Percentiles rank a stretch among this genome's conserved stretches.
Evolutionary conservation across 2,797 vertebrate species (phyloP).

Genomic region (Enteromius fasciolatus): DNA sequence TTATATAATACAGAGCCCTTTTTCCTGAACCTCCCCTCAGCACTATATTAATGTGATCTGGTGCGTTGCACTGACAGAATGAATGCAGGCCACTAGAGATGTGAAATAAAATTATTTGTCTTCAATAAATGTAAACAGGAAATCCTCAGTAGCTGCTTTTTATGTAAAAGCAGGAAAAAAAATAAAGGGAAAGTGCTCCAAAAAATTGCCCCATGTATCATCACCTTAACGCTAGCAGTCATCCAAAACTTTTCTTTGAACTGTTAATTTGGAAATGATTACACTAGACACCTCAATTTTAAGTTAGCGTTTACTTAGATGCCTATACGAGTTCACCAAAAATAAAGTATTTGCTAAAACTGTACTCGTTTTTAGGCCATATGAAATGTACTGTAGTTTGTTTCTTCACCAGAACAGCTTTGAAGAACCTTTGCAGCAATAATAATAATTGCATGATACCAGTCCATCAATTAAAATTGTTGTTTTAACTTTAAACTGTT

Average conservation of each 20-base stretch:
- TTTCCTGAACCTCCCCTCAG: constrained; percentile 25
- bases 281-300: neutral
- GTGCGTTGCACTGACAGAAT: constrained; percentile 10
- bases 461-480: neutral
- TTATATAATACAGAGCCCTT: constrained; percentile 43
- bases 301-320: neutral
- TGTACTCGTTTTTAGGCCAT: neutral
- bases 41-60: neutral
- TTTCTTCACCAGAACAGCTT: neutral
- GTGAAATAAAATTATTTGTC: constrained; percentile 11
- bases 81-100: constrained; percentile 21
- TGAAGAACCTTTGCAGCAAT: neutral
- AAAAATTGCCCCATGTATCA: neutral
- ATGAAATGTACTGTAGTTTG: neutral
- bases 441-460: neutral
- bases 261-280: neutral
- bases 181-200: neutral
- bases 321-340: neutral
- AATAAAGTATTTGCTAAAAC: neutral
- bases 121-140: constrained; percentile 8
- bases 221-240: neutral
- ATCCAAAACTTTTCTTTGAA: neutral
- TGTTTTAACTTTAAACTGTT: neutral
- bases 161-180: neutral
- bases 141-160: neutral